These are phyloP conservation scores for Chaetura pelagica DNA, from an alignment of 2,113 vertebrate genomes.

Conservation along the genomic window DNA sequence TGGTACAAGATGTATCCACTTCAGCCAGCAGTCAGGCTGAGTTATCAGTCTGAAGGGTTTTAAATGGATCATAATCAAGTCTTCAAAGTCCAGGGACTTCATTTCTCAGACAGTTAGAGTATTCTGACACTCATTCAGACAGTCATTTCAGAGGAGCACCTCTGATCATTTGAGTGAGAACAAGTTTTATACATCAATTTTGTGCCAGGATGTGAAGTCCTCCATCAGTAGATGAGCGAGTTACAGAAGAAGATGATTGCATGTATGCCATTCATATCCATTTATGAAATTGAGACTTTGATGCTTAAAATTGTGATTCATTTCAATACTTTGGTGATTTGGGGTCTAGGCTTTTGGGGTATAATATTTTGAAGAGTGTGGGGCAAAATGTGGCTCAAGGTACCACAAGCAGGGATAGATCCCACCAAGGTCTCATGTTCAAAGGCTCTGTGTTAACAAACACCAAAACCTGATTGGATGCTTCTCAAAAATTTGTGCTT, in stretches of 20 bases:
- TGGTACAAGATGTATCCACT: neutral
- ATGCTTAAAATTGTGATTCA: neutral
- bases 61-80: neutral
- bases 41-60: neutral
- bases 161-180: neutral
- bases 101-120: neutral
- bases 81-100: neutral
- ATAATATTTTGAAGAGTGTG: neutral
- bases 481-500: neutral
- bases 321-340: neutral
- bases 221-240: neutral
- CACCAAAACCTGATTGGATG: neutral
- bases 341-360: neutral
- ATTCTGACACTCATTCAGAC: neutral
- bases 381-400: neutral
- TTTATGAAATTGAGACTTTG: neutral
- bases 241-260: neutral
- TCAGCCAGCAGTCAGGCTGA: neutral
- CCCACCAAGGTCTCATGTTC: neutral
- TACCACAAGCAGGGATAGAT: neutral
- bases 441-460: neutral
- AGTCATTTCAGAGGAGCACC: neutral
- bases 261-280: neutral
- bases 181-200: neutral
- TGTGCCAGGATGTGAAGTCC: neutral